Base-by-base conservation (phyloP, 2,113 vertebrate genomes). In the Nesospiza acunhae region DNA sequence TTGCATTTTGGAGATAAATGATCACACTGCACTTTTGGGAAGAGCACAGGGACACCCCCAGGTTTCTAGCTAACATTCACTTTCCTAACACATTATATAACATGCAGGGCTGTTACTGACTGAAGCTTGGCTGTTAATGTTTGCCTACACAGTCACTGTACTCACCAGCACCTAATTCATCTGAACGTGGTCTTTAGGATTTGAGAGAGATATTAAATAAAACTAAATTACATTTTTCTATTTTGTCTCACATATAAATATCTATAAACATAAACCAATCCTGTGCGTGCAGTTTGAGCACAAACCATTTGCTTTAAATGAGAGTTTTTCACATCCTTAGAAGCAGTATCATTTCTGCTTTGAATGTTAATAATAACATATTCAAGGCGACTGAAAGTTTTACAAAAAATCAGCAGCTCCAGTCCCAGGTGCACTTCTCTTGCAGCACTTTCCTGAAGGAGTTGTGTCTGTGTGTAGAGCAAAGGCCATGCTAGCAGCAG, bases 71-170 rank as follows among this genome's bases (percentile, higher is more conserved):
- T 60, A 90, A 78, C 63, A 30, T 88, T 83, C 33, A 12, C 50
- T 95, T 93, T 93, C 83, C 52, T 87, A 81, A 55, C 93, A 92
- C 91, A 30, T 96, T 89, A 95, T 95, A 95, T 90, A 95, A 84
- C 49, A 86, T 44, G 19, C 30, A 31, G 13, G 85, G 37, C 68
- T 49, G 82, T 89, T 72, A 23, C 64, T 91, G 89, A 79, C 91
- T 93, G 90, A 94, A 89, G 88, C 47, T 94, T 94, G 79, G 92
- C 94, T 88, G 90, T 84, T 94, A 95, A 96, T 89, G 60, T 96
- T 96, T 96, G 85, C 85, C 75, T 82, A 77, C 82, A 68, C 5
- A 78, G 79, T 81, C 75, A 75, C 60, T 90, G 58, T 49, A 60
- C 49, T 96, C 82, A 88, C 47, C 47, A 84, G 79, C 85, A 96